Base-by-base conservation (phyloP, 2,797 vertebrate genomes). In the Chromobotia macracanthus region DNA sequence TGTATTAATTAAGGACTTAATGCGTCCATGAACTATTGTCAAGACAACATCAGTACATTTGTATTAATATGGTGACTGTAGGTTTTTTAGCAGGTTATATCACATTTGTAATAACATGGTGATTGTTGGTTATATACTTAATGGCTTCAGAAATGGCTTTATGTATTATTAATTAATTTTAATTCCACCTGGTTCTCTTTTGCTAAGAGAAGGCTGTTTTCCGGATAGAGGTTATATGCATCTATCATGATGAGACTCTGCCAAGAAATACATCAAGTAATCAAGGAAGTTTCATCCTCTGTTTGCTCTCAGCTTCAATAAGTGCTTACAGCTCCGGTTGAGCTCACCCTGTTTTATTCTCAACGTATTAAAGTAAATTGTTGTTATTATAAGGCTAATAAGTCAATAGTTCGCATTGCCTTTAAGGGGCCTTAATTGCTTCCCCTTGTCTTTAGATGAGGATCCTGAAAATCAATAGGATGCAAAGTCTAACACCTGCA, bases 151-250 rank as follows among this genome's bases (percentile, higher is more conserved):
- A 61, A 41, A 56, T 41, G 6, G 15, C 28, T 48, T 46, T 46
- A 55, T 46, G 64, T 28, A 28, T 68, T 58, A 68, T 68, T 28
- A 38, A 67, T 56, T 67, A 9, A 28, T 28, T 28, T 48, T 11
- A 21, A 25, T 60, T 25, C 23, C 65, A 50, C 12, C 35, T 18
- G 23, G 53, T 58, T 76, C 18, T 75, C 2, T 64, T 60, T 35
- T 65, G 60, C 28, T 56, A 64, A 41, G 72, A 74, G 44, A 35
- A 50, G 44, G 15, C 65, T 58, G 75, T 68, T 68, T 69, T 77
- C 65, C 25, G 41, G 23, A 23, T 23, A 48, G 50, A 13, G 21
- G 11, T 66, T 75, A 51, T 44, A 31, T 56, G 25, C 6, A 9
- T 46, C 50, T 58, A 15, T 15, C 21, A 38, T 46, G 13, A n/a